A percentile compares a stretch with the other conserved stretches of the same genome.
These are phyloP conservation scores for Eumaeus atala DNA, from an alignment of 1,140 invertebrate species.

Conservation along the genomic window DNA sequence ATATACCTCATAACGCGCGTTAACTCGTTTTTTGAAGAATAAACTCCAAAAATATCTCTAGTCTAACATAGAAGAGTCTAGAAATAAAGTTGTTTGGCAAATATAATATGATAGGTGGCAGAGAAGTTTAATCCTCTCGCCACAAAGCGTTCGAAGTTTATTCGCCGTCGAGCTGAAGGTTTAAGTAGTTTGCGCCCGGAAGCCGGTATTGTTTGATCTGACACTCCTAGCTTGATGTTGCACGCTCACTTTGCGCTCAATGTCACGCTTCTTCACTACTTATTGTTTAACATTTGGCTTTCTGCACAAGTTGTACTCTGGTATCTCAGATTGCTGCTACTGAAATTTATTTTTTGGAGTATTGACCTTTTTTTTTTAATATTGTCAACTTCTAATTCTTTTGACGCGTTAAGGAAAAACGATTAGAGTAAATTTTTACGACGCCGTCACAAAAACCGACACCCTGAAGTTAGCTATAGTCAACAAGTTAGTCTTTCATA, in stretches of 20 bases:
- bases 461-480: too few relatives aligned
- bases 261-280: conserved; percentile 37
- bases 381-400: too few relatives aligned
- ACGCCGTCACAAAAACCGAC: too few relatives aligned
- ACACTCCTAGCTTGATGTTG: conserved; percentile 54
- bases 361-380: too few relatives aligned
- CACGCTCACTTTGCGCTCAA: conserved; percentile 60
- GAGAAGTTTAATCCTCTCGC: conserved; percentile 2
- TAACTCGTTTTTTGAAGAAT: too few relatives aligned
- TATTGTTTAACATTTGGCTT: conserved; percentile 41
- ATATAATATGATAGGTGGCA: not conserved
- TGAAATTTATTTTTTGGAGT: too few relatives aligned
- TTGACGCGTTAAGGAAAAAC: too few relatives aligned
- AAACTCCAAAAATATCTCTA: too few relatives aligned
- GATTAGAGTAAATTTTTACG: too few relatives aligned
- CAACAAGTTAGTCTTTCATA: too few relatives aligned
- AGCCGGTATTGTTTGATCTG: conserved; percentile 45
- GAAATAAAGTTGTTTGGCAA: conserved; percentile 1
- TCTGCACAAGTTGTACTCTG: conserved; percentile 37
- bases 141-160: conserved; percentile 30
- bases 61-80: not conserved
- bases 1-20: too few relatives aligned
- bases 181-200: conserved; percentile 61
- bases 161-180: conserved; percentile 41
- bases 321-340: conserved; percentile 26